Evolutionary conservation across 2,797 vertebrate species (phyloP).

Genomic region (Percopsis omiscomaycus): DNA sequence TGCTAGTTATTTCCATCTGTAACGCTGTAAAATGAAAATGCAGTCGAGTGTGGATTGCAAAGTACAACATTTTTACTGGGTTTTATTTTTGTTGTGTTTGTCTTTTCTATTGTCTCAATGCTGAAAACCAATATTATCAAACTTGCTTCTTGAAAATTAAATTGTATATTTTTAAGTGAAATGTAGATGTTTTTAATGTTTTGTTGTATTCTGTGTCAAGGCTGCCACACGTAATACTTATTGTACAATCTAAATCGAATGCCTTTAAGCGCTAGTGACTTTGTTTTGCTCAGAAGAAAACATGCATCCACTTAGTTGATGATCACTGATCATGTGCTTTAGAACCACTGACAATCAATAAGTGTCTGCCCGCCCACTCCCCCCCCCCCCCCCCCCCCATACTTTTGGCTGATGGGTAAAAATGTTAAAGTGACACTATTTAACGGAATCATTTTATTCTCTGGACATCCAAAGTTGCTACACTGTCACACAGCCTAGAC

Average conservation of each 20-base stretch:
- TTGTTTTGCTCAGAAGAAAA: constrained; percentile 45
- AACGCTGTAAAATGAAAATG: constrained; percentile 69
- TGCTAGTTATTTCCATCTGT: constrained; percentile 77
- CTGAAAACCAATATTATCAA: constrained; percentile 80
- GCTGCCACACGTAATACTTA: constrained; percentile 66
- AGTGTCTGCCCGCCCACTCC: too few species aligned
- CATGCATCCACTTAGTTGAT: constrained; percentile 17
- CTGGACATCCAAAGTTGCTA: constrained; percentile 70
- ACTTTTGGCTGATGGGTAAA: too few species aligned
- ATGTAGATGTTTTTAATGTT: constrained; percentile 70
- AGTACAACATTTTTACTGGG: constrained; percentile 63
- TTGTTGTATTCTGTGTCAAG: constrained; percentile 58
- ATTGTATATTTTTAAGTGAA: constrained; percentile 86
- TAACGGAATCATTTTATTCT: constrained; percentile 46
- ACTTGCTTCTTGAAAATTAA: constrained; percentile 79
- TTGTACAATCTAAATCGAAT: constrained; percentile 60
- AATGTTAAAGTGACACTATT: too few species aligned
- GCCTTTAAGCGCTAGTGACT: constrained; percentile 62
- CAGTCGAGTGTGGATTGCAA: constrained; percentile 77
- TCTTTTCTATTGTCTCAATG: constrained; percentile 78
- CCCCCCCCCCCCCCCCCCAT: too few species aligned
- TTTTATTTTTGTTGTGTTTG: constrained; percentile 65
- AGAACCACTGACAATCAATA: constrained; percentile 50
- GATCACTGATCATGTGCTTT: constrained; percentile 34
- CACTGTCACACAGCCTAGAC: constrained; percentile 75